Base-by-base conservation (phyloP, 2,113 vertebrate species). In the Raphicerus campestris region DNA sequence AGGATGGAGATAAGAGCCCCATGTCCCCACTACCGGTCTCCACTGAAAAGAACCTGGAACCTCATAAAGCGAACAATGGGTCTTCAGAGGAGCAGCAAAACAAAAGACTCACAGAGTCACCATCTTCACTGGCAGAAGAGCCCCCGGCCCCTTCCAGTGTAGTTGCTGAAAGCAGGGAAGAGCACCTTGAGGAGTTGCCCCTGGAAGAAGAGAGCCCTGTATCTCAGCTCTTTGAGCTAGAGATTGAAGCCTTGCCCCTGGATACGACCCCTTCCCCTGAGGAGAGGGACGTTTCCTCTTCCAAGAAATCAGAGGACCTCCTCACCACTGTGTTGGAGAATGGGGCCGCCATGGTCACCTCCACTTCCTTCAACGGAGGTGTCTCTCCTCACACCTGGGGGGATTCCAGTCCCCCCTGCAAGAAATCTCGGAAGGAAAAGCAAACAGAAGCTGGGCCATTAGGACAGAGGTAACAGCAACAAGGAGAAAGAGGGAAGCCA, bases 321-420 rank as follows among this genome's bases (percentile, higher is more conserved):
- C 70, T 98, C 95, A 6, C 95, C 98, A 96, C 98, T 96, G 92
- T 98, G 88, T 47, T 98, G 98, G 98, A 99, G 98, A 97, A 98
- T 95, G 60, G 98, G 97, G 94, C 85, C 91, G 53, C 26, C 28
- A 26, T 91, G 0, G 97, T 95, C 66, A 98, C 98, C 66, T 97
- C 96, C 30, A 97, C 96, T 96, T 61, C 77, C n/a, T 81, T 98
- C 95, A 98, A 97, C 61, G 98, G 98, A 45, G 98, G 98, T 1
- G 98, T 22, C 70, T 98, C 24, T 97, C 97, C 28, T 96, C 97
- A 56, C 58, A 95, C 85, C 51, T 96, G 81, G 96, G 90, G 55
- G 30, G 86, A 13, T 97, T 88, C 49, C 53, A 97, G 61, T 70
- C 97, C 95, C 26, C 97, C 97, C 2, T 39, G 35, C 82, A 98